Evolutionary conservation across 2,888 invertebrate genomes (phyloP).

Genomic region (Pristionchus maxplancki): DNA sequence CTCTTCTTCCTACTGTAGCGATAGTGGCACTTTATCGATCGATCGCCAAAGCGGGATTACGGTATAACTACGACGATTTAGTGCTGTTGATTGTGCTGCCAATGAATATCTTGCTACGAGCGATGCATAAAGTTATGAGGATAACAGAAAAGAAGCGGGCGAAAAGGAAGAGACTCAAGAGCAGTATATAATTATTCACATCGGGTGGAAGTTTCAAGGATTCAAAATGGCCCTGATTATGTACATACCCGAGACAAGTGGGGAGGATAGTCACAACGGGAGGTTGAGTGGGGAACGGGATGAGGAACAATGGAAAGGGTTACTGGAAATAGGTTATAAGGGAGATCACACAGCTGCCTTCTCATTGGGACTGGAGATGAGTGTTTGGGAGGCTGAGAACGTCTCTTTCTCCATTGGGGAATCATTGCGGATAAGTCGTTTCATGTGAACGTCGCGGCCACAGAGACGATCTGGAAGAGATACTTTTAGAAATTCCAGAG

Average conservation of each 20-base stretch:
- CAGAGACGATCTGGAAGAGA: constrained; percentile 16
- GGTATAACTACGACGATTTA: not conserved
- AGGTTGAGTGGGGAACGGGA: constrained; percentile 2
- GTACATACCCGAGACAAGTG: constrained; percentile 1
- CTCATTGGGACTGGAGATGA: constrained; percentile 37
- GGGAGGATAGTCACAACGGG: constrained; percentile 11
- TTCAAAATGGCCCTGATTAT: constrained; percentile 3
- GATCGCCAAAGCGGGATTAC: not conserved
- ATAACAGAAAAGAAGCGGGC: not conserved
- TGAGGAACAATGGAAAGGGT: not conserved
- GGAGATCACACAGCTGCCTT: not conserved
- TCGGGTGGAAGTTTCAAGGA: not conserved
- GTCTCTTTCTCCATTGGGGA: constrained; percentile 17
- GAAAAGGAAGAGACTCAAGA: not conserved
- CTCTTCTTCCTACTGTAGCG: not conserved
- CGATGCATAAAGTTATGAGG: constrained; percentile 21
- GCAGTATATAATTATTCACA: not conserved
- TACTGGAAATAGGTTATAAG: not conserved
- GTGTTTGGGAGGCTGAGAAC: constrained; percentile 17
- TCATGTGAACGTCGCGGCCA: not conserved
- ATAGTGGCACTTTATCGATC: constrained; percentile 17
- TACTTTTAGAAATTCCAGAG: not conserved
- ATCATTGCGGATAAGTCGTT: constrained; percentile 21
- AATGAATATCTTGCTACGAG: not conserved
- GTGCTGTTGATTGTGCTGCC: not conserved